A percentile compares a stretch with the other conserved stretches of the same genome.
phyloP scores from a whole-genome alignment of 2,113 vertebrate species.

The Polypterus senegalus region DNA sequence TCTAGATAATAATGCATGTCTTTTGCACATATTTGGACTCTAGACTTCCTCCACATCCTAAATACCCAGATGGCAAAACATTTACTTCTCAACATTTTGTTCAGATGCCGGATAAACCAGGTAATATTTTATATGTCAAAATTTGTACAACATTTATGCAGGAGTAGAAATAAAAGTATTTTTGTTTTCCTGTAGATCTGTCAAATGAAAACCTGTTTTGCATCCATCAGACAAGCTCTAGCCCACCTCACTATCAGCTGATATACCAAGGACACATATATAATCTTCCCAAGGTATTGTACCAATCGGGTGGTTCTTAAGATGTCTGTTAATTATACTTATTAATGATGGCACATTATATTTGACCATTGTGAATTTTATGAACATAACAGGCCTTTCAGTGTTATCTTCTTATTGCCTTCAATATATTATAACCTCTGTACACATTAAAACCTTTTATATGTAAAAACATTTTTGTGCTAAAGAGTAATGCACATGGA shows the following conservation, averaged over 20 bases:
- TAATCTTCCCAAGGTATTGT: conserved; percentile 78
- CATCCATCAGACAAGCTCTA: conserved; percentile 81
- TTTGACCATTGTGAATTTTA: no score
- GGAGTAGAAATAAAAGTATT: neutral
- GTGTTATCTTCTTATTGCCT: no score
- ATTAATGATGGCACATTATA: no score
- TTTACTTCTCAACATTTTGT: conserved; percentile 91
- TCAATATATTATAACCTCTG: no score
- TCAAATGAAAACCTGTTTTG: conserved; percentile 86
- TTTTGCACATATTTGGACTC: conserved; percentile 94
- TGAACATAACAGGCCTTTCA: no score
- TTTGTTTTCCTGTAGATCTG: conserved; percentile 45
- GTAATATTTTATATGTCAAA: conserved; percentile 30
- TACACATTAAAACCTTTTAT: no score
- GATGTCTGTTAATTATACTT: no score
- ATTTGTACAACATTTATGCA: neutral
- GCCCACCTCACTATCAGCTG: conserved; percentile 86
- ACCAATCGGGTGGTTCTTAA: neutral
- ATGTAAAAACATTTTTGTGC: no score
- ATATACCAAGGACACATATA: conserved; percentile 80
- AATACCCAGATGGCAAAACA: conserved; percentile 89
- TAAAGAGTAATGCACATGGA: no score
- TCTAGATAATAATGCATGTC: conserved; percentile 83
- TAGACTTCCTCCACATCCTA: conserved; percentile 83
- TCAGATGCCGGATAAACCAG: conserved; percentile 85